These are phyloP conservation scores for Physocephala rufipes DNA, from an alignment of 2,888 invertebrate species.

Conservation along the genomic window DNA sequence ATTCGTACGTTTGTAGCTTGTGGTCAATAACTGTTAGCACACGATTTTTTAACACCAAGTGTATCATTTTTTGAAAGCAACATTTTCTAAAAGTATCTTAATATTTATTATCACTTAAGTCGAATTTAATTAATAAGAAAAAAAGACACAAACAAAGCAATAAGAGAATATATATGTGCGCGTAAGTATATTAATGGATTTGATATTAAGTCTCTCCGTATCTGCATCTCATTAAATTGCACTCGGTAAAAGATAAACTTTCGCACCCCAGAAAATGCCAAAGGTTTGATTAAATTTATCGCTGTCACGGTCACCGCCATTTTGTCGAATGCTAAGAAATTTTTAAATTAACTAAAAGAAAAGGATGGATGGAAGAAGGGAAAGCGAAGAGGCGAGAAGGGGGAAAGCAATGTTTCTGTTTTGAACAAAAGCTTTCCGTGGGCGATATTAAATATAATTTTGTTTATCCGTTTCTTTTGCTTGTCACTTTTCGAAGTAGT, in stretches of 20 bases:
- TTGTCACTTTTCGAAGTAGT: not conserved
- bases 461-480: not conserved
- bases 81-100: constrained; percentile 1
- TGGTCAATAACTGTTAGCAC: not conserved
- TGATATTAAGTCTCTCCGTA: constrained; percentile 13
- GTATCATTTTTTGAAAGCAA: constrained; percentile 18
- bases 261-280: constrained; percentile 29
- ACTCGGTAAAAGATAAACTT: constrained; percentile 23
- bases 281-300: constrained; percentile 25
- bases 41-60: constrained; percentile 1
- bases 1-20: too few relatives aligned
- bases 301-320: constrained; percentile 13
- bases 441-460: not conserved
- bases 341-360: constrained; percentile 19
- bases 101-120: constrained; percentile 15
- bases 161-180: not conserved
- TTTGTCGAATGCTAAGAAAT: constrained; percentile 13
- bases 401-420: constrained; percentile 4
- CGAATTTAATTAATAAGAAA: constrained; percentile 15
- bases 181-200: constrained; percentile 23
- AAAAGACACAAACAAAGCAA: constrained; percentile 24
- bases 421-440: constrained; percentile 2
- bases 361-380: too few relatives aligned
- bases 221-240: constrained; percentile 36
- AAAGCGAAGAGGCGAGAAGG: not conserved